These are phyloP conservation scores for Sycobia sp. DNA, from an alignment of 1,140 invertebrate genomes.

Conservation along the genomic window DNA sequence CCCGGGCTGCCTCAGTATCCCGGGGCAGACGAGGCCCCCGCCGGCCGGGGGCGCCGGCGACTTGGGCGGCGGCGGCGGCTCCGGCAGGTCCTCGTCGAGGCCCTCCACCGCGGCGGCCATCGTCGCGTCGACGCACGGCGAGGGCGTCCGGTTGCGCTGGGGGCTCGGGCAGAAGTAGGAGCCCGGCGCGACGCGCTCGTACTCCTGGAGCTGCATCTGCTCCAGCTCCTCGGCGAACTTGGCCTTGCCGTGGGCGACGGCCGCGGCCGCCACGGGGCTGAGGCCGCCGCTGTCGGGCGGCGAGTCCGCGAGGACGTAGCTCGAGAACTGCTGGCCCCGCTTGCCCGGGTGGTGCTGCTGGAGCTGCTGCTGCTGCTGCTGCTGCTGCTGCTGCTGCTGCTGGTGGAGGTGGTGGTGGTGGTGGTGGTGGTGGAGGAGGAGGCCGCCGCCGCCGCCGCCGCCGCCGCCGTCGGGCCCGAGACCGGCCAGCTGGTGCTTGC, in stretches of 20 bases:
- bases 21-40: constrained; percentile 54
- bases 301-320: constrained; percentile 51
- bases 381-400: too few species aligned
- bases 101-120: constrained; percentile 62
- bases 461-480: constrained; percentile 39
- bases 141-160: constrained; percentile 54
- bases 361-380: too few species aligned
- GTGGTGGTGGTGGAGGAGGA: constrained; percentile 3
- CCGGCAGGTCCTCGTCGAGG: constrained; percentile 61
- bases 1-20: constrained; percentile 68
- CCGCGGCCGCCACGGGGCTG: constrained; percentile 32
- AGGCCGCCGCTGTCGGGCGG: constrained; percentile 30
- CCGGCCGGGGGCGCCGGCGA: constrained; percentile 62
- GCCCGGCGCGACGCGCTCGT: constrained; percentile 61
- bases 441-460: not conserved
- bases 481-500: constrained; percentile 52
- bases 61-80: constrained; percentile 73
- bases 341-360: constrained; percentile 55
- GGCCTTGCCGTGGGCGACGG: constrained; percentile 65
- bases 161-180: constrained; percentile 52
- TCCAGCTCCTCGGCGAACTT: constrained; percentile 72
- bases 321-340: constrained; percentile 66
- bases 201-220: constrained; percentile 66
- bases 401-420: too few species aligned
- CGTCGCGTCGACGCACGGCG: constrained; percentile 62